Conservation (phyloP, 2,888 invertebrate species). For the Conus canariensis region DNA sequence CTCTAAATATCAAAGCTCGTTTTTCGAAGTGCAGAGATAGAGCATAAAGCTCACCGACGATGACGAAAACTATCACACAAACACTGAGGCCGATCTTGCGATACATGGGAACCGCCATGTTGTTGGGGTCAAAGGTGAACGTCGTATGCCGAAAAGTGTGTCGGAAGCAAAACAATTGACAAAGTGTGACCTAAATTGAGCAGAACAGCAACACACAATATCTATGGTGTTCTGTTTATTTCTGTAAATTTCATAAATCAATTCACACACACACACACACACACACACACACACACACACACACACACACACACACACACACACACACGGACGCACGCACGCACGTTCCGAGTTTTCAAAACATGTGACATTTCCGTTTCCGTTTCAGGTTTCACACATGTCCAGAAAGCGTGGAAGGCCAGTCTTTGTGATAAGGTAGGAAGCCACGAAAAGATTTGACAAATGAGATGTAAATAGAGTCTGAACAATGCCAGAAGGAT, state of each 20-base stretch:
- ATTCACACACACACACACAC: too few relatives aligned
- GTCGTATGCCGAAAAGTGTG: background rate
- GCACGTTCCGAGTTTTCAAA: too few relatives aligned
- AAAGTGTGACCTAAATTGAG: background rate
- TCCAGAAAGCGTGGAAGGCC: too few relatives aligned
- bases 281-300: background rate
- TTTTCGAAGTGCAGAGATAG: conserved; percentile 47
- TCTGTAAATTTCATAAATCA: too few relatives aligned
- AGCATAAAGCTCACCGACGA: conserved; percentile 49
- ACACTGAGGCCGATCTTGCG: conserved; percentile 3
- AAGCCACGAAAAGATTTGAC: too few relatives aligned
- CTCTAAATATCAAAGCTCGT: conserved; percentile 47
- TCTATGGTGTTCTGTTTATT: too few relatives aligned
- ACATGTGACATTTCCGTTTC: too few relatives aligned
- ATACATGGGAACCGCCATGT: conserved; percentile 6
- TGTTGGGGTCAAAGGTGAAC: conserved; percentile 16
- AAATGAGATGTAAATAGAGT: too few relatives aligned
- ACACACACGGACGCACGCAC: background rate
- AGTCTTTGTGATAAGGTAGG: too few relatives aligned
- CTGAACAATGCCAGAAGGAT: too few relatives aligned
- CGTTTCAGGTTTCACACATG: too few relatives aligned
- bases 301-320: background rate
- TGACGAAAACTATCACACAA: conserved; percentile 38
- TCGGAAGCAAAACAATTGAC: background rate
- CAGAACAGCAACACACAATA: too few relatives aligned